These are phyloP conservation scores for Xylota sylvarum DNA, from an alignment of 2,888 invertebrate genomes.

Conservation along the genomic window DNA sequence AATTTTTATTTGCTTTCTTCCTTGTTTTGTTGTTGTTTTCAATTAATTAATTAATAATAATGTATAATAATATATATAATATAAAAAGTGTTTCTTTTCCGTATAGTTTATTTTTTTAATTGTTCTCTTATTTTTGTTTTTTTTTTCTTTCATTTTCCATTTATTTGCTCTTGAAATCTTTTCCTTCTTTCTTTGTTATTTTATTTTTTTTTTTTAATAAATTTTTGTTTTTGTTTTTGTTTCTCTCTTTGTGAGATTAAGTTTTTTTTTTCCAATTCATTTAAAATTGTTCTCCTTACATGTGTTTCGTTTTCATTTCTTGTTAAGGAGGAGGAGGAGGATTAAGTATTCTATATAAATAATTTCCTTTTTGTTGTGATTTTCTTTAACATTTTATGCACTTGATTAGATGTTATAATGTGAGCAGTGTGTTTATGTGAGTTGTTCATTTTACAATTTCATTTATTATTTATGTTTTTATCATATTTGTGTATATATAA, in stretches of 20 bases:
- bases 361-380: conserved; percentile 36
- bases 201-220: conserved; percentile 36
- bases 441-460: conserved; percentile 35
- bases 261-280: conserved; percentile 15
- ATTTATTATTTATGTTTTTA: conserved; percentile 18
- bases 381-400: conserved; percentile 46
- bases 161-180: conserved; percentile 53
- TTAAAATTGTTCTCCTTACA: background rate
- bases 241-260: conserved; percentile 17
- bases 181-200: conserved; percentile 41
- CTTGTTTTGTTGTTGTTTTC: conserved; percentile 67
- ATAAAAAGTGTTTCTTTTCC: conserved; percentile 78
- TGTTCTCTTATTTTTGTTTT: conserved; percentile 59
- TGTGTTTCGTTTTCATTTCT: background rate
- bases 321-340: conserved; percentile 28
- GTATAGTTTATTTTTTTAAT: conserved; percentile 72
- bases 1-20: conserved; percentile 70
- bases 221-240: conserved; percentile 43
- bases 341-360: conserved; percentile 48
- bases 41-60: conserved; percentile 74
- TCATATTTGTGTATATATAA: conserved; percentile 21
- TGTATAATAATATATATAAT: conserved; percentile 75
- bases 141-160: conserved; percentile 31
- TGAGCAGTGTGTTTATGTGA: conserved; percentile 39
- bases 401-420: conserved; percentile 49